Evolutionary conservation across 2,113 vertebrate genomes (phyloP).

Genomic region (Megatriorchis doriae): DNA sequence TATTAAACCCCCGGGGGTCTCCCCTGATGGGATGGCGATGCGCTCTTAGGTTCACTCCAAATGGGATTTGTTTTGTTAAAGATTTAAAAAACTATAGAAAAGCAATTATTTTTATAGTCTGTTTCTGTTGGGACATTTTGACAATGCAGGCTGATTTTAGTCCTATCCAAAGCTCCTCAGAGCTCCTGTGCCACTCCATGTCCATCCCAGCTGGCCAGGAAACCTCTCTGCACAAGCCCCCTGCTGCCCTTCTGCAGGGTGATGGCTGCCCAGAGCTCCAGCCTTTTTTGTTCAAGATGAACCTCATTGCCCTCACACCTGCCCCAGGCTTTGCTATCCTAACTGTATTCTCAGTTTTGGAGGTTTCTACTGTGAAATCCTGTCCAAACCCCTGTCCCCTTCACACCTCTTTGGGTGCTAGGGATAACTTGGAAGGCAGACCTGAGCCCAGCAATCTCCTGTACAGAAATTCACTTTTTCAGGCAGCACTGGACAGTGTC

Average conservation of each 20-base stretch:
- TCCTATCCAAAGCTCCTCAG: background rate
- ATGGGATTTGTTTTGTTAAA: background rate
- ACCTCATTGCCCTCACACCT: background rate
- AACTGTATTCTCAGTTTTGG: background rate
- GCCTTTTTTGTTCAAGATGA: background rate
- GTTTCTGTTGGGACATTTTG: background rate
- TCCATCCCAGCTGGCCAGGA: background rate
- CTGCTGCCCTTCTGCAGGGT: background rate
- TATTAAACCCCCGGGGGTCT: fast-evolving
- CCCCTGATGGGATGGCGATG: fast-evolving
- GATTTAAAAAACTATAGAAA: background rate
- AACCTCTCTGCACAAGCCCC: background rate
- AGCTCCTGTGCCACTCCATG: background rate
- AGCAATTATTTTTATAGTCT: background rate
- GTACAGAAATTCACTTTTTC: background rate
- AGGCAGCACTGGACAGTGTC: background rate
- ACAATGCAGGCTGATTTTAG: background rate
- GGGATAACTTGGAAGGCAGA: background rate
- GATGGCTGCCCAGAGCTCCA: background rate
- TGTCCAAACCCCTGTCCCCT: background rate
- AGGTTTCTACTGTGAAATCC: background rate
- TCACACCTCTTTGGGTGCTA: background rate
- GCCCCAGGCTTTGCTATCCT: background rate
- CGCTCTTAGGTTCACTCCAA: background rate
- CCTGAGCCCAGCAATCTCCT: background rate